Base-by-base conservation (phyloP, 2,888 invertebrate genomes). In the Hartigia nigra region DNA sequence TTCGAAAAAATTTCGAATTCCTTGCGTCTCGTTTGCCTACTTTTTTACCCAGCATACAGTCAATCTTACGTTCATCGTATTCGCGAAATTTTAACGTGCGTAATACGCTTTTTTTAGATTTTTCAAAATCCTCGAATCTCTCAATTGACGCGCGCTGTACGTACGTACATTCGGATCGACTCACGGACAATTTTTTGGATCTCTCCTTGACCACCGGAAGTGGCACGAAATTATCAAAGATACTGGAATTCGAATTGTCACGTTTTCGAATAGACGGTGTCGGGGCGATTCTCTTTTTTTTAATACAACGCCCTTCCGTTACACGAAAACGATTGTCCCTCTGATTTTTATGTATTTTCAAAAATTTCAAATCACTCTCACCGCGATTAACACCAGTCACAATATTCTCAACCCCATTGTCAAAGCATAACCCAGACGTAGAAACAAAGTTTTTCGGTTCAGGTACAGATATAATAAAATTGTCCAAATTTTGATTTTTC, bases 251-350 rank as follows among this genome's bases (percentile, higher is more conserved):
- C 55, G 9, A 55, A 5, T 55, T 55, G 9, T 23, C 55, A 55
- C 77, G 78, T 12, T 79, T 80, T 74, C 72, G 75, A 74, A 80
- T 74, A 12, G 75, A 80, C 12, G 79, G 75, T 35, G 31, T 78
- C 5, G 82, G 82, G 14, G 78, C 72, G 1, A 76, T 11, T n/a
- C 31, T 76, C 70, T 76, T 82, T 34, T 69, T 78, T 14, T 70
- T 69, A 23, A 55, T 23, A 9, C 55, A 55, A 23, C 55, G 55
- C 14, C 55, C 55, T 1, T 55, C 55, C 55, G 55, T 55, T 55
- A 55, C 9, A 55, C 55, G 55, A 55, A 55, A 23, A 55, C 55
- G 55, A 23, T 23, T 23, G 55, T 55, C 55, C 55, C 23, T 55
- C 23, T 55, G 55, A 55, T 2, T 55, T 23, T 55, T 23, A 0